Conservation (phyloP, 2,797 vertebrate genomes). For the Karalla daura region DNA sequence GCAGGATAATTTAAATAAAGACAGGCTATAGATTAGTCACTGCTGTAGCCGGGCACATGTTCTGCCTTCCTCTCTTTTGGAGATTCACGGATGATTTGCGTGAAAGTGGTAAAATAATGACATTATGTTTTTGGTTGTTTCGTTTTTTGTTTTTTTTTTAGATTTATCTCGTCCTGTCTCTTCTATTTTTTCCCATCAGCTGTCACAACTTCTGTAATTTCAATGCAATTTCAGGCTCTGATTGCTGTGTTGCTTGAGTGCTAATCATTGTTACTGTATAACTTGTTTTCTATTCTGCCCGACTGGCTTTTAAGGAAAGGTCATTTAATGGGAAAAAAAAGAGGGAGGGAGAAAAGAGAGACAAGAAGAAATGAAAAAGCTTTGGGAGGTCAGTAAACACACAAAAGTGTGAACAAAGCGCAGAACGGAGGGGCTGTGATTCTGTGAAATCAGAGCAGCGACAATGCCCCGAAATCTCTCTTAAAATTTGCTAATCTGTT, state of each 20-base stretch:
- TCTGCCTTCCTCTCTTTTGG: constrained; percentile 21
- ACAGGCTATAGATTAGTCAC: constrained; percentile 44
- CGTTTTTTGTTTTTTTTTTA: constrained; percentile 62
- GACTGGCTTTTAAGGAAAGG: constrained; percentile 55
- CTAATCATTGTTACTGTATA: constrained; percentile 71
- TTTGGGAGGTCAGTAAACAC: constrained; percentile 53
- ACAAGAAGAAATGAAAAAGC: constrained; percentile 56
- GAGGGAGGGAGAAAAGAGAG: constrained; percentile 54
- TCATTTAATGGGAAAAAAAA: constrained; percentile 61
- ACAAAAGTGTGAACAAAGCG: constrained; percentile 25
- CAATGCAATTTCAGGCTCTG: constrained; percentile 82
- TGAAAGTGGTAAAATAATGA: constrained; percentile 76
- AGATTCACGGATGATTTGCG: constrained; percentile 66
- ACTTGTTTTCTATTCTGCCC: constrained; percentile 56
- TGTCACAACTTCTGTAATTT: constrained; percentile 79
- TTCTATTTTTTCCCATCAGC: constrained; percentile 72
- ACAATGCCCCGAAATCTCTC: neutral
- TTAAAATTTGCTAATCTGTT: too few relatives aligned
- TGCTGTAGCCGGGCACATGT: neutral
- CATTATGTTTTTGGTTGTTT: constrained; percentile 72
- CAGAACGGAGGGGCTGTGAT: constrained; percentile 21
- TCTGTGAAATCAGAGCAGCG: neutral
- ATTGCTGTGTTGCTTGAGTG: constrained; percentile 80
- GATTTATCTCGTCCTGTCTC: constrained; percentile 60
- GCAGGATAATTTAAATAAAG: constrained; percentile 23